phyloP scores from a whole-genome alignment of 1,140 invertebrate genomes.

The Globodera rostochiensis region DNA sequence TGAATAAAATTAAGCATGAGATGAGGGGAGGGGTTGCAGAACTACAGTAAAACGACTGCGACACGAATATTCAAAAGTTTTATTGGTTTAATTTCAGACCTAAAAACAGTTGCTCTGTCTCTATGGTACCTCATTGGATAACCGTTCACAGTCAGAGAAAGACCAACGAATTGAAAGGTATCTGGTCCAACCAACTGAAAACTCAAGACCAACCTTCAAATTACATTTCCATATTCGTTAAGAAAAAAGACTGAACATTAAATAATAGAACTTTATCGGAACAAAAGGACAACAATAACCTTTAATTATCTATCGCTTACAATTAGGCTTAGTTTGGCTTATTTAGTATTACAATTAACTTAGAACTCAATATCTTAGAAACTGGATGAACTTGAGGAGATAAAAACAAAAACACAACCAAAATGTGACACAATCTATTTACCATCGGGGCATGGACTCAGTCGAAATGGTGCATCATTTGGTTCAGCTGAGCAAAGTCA shows the following conservation, averaged over 20 bases:
- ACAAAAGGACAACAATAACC: constrained; percentile 1
- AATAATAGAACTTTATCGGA: background rate
- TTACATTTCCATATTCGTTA: too few relatives aligned
- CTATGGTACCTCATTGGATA: too few relatives aligned
- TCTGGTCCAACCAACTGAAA: too few relatives aligned
- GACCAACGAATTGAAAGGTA: too few relatives aligned
- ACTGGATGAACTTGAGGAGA: constrained; percentile 1
- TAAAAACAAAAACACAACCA: background rate
- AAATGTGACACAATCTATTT: background rate
- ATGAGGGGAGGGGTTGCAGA: background rate
- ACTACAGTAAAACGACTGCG: background rate
- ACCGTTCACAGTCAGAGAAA: too few relatives aligned
- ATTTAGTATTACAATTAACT: constrained; percentile 7
- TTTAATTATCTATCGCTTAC: background rate
- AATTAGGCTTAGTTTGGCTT: constrained; percentile 2
- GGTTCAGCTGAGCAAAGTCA: constrained; percentile 23
- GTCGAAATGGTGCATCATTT: constrained; percentile 6
- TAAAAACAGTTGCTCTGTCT: too few relatives aligned
- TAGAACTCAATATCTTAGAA: background rate
- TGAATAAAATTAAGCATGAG: background rate
- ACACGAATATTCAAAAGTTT: too few relatives aligned
- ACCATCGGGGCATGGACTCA: background rate
- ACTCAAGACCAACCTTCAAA: too few relatives aligned
- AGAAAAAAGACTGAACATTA: too few relatives aligned
- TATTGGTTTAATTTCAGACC: too few relatives aligned